Conservation (phyloP, 2,888 invertebrate species). For the Leucania comma region DNA sequence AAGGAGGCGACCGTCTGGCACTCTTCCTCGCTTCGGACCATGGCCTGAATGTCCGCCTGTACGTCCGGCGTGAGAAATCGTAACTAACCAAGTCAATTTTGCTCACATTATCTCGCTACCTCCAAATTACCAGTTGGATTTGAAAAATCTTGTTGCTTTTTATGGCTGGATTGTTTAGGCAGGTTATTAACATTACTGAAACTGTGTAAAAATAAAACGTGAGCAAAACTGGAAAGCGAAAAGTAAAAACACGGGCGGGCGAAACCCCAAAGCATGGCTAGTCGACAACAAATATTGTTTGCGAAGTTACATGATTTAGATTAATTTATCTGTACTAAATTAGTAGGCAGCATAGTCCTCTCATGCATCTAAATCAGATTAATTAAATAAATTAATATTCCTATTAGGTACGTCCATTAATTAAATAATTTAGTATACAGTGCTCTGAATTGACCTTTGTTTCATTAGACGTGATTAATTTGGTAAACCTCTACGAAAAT, state of each 20-base stretch:
- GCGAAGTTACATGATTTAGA: not conserved
- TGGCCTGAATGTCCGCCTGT: no score
- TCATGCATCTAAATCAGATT: slow-evolving; percentile 29
- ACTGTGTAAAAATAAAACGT: not conserved
- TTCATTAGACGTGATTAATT: not conserved
- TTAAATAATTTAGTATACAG: slow-evolving; percentile 14
- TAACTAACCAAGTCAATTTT: no score
- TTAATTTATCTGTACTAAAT: slow-evolving; percentile 20
- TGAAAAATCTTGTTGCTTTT: no score
- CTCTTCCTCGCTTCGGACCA: no score
- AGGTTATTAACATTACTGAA: not conserved
- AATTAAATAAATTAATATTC: slow-evolving; percentile 37
- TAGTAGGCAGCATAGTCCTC: not conserved
- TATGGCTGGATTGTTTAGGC: no score
- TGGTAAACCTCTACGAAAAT: not conserved
- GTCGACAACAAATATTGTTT: not conserved
- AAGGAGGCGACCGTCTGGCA: no score
- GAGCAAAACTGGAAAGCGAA: no score
- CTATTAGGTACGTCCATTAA: not conserved
- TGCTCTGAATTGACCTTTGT: not conserved
- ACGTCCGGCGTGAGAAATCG: no score
- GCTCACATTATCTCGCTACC: no score
- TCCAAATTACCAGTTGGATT: no score
- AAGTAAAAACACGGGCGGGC: not conserved
- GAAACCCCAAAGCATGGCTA: not conserved